Percentiles rank a stretch among this genome's conserved stretches.
phyloP scores from a whole-genome alignment of 2,797 vertebrate genomes.

The Pteronotus mesoamericanus region DNA sequence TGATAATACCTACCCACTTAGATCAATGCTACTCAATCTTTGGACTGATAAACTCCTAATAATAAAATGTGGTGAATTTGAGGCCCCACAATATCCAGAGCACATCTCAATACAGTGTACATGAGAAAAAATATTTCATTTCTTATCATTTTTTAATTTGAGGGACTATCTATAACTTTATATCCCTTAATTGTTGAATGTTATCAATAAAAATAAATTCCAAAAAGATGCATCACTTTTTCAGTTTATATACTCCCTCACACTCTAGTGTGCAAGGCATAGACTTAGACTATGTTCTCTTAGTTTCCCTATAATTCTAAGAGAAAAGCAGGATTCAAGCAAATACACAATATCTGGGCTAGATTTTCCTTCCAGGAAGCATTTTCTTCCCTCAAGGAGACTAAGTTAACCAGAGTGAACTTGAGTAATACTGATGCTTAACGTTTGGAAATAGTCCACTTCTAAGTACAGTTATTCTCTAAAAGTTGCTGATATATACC shows the following conservation, averaged over 20 bases:
- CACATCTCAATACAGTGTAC: neutral
- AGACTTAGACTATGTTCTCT: neutral
- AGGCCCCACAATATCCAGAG: neutral
- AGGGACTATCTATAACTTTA: neutral
- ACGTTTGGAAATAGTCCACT: neutral
- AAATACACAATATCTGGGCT: neutral
- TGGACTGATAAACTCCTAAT: neutral
- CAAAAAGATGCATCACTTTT: neutral
- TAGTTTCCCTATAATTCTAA: neutral
- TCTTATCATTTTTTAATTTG: neutral
- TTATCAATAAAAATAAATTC: neutral
- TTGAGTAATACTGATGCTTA: neutral
- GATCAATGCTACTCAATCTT: neutral
- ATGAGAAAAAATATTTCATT: neutral
- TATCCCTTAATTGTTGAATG: neutral
- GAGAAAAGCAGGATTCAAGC: neutral
- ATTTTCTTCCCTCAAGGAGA: neutral
- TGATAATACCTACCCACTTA: neutral
- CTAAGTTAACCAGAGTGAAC: neutral
- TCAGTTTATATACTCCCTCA: neutral
- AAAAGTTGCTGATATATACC: neutral
- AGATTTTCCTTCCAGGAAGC: neutral
- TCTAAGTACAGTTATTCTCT: neutral
- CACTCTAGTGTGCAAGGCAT: neutral
- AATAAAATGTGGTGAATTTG: neutral